phyloP scores from a whole-genome alignment of 2,888 invertebrate species.

The Apotomis turbidana region DNA sequence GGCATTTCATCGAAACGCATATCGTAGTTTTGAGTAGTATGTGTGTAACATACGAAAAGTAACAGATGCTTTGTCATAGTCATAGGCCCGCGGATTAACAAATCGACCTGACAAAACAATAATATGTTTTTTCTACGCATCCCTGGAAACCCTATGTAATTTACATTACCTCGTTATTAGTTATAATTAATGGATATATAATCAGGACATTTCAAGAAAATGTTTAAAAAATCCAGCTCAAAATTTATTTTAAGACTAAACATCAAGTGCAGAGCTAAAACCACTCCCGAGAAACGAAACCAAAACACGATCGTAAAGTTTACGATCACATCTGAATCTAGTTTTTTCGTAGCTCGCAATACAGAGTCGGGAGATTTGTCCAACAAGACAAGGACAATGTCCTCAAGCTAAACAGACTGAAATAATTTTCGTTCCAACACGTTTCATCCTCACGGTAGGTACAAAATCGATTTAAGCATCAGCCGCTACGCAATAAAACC shows the following conservation, averaged over 20 bases:
- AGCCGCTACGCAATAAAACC: slow-evolving; percentile 21
- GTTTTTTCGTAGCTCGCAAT: background rate
- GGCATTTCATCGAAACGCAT: no score
- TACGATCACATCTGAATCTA: background rate
- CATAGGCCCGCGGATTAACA: no score
- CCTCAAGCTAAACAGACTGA: background rate
- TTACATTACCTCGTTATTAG: no score
- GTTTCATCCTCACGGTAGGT: slow-evolving; percentile 1
- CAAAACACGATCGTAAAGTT: slow-evolving; percentile 26
- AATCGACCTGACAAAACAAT: no score
- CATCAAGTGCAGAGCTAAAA: background rate
- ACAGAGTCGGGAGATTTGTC: background rate
- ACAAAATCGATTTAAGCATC: slow-evolving; percentile 14
- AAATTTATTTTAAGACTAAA: background rate
- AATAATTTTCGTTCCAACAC: background rate
- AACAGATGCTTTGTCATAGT: no score
- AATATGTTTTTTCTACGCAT: no score
- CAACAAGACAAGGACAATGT: background rate
- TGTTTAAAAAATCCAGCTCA: no score
- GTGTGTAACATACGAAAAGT: no score
- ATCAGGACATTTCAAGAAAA: no score
- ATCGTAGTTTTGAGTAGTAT: no score
- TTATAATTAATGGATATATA: no score
- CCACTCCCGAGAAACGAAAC: background rate
- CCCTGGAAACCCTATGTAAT: no score